Evolutionary conservation across 2,888 invertebrate species (phyloP).

Genomic region (Smittia sp.): DNA sequence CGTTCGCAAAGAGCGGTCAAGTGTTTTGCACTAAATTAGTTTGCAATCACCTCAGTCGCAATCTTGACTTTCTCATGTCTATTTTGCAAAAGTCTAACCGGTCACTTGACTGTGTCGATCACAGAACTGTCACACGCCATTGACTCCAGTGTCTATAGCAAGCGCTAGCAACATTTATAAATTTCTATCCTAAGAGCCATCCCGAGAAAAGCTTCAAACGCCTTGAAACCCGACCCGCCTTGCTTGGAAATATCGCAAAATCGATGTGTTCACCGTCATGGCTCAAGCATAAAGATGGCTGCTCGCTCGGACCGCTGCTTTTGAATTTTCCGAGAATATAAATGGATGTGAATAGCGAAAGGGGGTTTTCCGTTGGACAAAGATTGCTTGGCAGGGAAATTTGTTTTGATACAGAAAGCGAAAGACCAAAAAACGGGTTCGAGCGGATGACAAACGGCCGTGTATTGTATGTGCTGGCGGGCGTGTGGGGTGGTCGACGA

Average conservation of each 20-base stretch:
- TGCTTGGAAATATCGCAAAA: background rate
- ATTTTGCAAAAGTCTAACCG: too few relatives aligned
- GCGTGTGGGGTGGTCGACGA: background rate
- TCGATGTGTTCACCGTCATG: background rate
- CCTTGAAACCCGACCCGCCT: too few relatives aligned
- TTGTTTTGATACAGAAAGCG: conserved; percentile 3
- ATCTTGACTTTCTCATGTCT: too few relatives aligned
- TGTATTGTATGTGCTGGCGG: background rate
- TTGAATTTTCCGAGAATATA: conserved; percentile 13
- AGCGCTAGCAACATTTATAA: too few relatives aligned
- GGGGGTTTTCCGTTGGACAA: background rate
- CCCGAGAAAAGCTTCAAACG: too few relatives aligned
- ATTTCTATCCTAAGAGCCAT: too few relatives aligned
- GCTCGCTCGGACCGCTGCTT: conserved; percentile 32
- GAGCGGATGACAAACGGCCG: background rate
- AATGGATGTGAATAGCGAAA: conserved; percentile 23
- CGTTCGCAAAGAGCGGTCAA: too few relatives aligned
- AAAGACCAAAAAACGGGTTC: conserved; percentile 5
- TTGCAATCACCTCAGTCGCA: too few relatives aligned
- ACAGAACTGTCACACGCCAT: too few relatives aligned
- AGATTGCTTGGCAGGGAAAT: conserved; percentile 9
- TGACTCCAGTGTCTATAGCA: too few relatives aligned
- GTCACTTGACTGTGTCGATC: too few relatives aligned
- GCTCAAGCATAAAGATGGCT: conserved; percentile 30
- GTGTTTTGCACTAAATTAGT: too few relatives aligned